Percentiles rank a stretch among this genome's conserved stretches.
Evolutionary conservation across 2,113 vertebrate genomes (phyloP).

Genomic region (Spermophilus dauricus): DNA sequence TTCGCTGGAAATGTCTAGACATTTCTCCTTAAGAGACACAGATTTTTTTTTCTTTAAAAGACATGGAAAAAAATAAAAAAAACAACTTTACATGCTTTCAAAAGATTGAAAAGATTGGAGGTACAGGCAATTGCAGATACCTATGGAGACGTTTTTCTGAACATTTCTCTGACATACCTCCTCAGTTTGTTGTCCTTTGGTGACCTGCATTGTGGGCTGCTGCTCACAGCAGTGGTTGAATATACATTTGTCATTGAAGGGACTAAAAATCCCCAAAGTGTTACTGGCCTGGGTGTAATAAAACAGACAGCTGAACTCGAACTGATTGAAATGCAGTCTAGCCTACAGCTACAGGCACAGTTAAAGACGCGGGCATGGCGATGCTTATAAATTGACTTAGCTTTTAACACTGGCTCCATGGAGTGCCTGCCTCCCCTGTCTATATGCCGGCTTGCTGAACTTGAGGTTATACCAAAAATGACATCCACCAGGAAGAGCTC

Average conservation of each 20-base stretch:
- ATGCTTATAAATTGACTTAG: conserved; percentile 81
- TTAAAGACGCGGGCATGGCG: conserved; percentile 76
- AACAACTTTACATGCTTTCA: conserved; percentile 42
- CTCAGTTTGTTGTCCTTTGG: conserved; percentile 74
- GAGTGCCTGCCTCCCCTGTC: conserved; percentile 4
- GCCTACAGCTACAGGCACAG: conserved; percentile 81
- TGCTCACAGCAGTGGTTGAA: conserved; percentile 74
- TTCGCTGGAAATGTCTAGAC: conserved; percentile 49
- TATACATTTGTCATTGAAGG: conserved; percentile 85
- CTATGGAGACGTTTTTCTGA: conserved; percentile 67
- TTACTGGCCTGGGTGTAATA: conserved; percentile 83
- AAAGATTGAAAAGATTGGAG: conserved; percentile 70
- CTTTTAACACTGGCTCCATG: conserved; percentile 65
- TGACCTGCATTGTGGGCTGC: conserved; percentile 70
- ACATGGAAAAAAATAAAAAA: background rate
- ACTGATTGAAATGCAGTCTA: conserved; percentile 84
- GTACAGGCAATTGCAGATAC: conserved; percentile 61
- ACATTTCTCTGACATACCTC: conserved; percentile 59
- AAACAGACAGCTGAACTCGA: conserved; percentile 84
- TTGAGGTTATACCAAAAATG: conserved; percentile 45
- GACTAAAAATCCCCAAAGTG: conserved; percentile 83
- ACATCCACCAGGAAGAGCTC: conserved; percentile 34
- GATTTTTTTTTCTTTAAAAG: conserved; percentile 34
- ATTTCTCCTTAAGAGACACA: conserved; percentile 46
- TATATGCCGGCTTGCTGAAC: conserved; percentile 48